phyloP scores from a whole-genome alignment of 2,888 invertebrate species.

The Penaeus monodon region DNA sequence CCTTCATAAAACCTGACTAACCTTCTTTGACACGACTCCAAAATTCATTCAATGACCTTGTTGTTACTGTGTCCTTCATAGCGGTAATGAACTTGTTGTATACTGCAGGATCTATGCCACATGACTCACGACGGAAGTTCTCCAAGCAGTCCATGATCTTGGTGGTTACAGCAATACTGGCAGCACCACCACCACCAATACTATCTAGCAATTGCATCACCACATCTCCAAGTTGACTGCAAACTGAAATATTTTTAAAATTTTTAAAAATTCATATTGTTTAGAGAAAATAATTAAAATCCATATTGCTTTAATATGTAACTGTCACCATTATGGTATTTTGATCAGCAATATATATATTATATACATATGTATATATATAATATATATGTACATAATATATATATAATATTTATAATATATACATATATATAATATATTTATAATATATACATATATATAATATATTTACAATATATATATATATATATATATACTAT shows the following conservation, averaged over 20 bases:
- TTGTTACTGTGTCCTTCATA: slow-evolving; percentile 37
- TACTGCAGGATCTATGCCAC: slow-evolving; percentile 43
- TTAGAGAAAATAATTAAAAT: too few species aligned
- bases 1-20: not conserved
- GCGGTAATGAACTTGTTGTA: slow-evolving; percentile 38
- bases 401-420: too few species aligned
- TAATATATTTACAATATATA: too few species aligned
- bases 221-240: slow-evolving; percentile 45
- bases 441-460: too few species aligned
- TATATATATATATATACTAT: too few species aligned
- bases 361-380: too few species aligned
- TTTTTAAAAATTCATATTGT: not conserved
- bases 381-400: too few species aligned
- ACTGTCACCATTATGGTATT: too few species aligned
- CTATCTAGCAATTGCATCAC: slow-evolving; percentile 30
- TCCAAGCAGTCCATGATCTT: slow-evolving; percentile 42
- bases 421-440: too few species aligned
- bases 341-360: too few species aligned
- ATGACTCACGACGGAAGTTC: slow-evolving; percentile 38
- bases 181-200: not conserved
- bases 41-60: slow-evolving; percentile 6
- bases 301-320: too few species aligned
- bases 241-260: slow-evolving; percentile 29
- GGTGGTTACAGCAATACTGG: slow-evolving; percentile 7
- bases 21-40: slow-evolving; percentile 40